Evolutionary conservation across 2,797 vertebrate species (phyloP).

Genomic region (Gallirallus australis): DNA sequence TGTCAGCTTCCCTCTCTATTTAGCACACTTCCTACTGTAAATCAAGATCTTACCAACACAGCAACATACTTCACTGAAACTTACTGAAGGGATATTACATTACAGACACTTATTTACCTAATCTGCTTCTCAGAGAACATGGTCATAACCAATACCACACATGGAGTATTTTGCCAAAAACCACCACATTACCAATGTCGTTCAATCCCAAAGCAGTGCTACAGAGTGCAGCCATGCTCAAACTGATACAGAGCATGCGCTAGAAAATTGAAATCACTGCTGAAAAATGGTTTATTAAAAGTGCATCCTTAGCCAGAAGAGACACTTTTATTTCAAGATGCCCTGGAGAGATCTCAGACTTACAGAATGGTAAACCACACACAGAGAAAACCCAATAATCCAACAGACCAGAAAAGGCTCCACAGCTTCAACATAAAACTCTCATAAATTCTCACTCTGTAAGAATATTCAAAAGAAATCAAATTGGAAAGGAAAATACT

Average conservation of each 20-base stretch:
- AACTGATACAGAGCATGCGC: slow-evolving; percentile 5
- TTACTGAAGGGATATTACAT: not conserved
- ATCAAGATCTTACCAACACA: not conserved
- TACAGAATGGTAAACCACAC: not conserved
- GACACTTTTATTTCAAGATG: slow-evolving; percentile 24
- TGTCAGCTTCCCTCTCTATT: not conserved
- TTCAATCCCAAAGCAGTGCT: not conserved
- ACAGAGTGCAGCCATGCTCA: not conserved
- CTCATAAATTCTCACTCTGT: not conserved
- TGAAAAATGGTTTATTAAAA: slow-evolving; percentile 45
- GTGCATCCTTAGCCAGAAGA: slow-evolving; percentile 31
- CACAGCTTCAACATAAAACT: not conserved
- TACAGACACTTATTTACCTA: not conserved
- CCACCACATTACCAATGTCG: not conserved
- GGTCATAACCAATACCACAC: not conserved
- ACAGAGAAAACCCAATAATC: not conserved
- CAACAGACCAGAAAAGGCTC: not conserved
- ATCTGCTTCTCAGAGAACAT: not conserved
- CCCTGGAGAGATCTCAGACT: slow-evolving; percentile 19
- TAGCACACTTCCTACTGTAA: not conserved
- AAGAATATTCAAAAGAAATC: not conserved
- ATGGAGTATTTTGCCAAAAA: not conserved
- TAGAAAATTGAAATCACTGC: slow-evolving; percentile 38
- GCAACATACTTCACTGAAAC: not conserved
- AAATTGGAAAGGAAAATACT: not conserved